Evolutionary conservation across 1,140 invertebrate species (phyloP), one percentile per base, ranked within the genome.

Genomic region (Neodiprion pinetum): DNA sequence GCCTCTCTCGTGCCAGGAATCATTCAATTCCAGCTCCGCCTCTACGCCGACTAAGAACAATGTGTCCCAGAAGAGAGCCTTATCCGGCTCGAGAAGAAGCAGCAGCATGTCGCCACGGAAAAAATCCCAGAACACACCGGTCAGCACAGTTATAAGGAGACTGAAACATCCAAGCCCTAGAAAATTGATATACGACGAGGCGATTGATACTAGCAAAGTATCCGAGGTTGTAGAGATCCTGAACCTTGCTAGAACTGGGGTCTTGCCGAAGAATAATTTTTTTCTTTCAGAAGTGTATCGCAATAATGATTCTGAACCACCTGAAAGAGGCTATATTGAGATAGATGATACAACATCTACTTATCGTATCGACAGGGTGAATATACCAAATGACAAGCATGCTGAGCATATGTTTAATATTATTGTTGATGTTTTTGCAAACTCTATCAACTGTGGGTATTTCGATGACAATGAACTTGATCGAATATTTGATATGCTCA

Each of bases 391-490:
- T 8, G 84, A 86, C 66, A 80, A 73, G 0, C 61, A 83, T 53
- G 80, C 85, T 3, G 71, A 79, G 50, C 72, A 81, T 74, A 74
- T 87, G 4, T 77, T 83, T 7, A 73, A 50, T 28, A 74, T 78
- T 8, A 72, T 87, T 17, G 21, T 78, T 0, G 79, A 78, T 10
- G 84, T 87, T 12, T 83, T 87, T 17, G 76, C 77, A 1, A 82
- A 84, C 71, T 76, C 81, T 10, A 65, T 84, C 0, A 88, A 88
- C 75, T 87, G 85, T 71, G 81, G 83, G 48, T 88, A 88, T 76
- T 88, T 87, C 28, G 53, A 77, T 48, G 72, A 76, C 49, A 47
- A 77, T 3, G 87, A 88, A 74, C n/a, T 85, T 0, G 78, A 87
- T 66, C 74, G 76, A 2, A 72, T 87, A 71, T 84, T 82, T 74